These are phyloP conservation scores for Aselliscus stoliczkanus DNA, from an alignment of 2,797 vertebrate genomes.

Conservation along the genomic window DNA sequence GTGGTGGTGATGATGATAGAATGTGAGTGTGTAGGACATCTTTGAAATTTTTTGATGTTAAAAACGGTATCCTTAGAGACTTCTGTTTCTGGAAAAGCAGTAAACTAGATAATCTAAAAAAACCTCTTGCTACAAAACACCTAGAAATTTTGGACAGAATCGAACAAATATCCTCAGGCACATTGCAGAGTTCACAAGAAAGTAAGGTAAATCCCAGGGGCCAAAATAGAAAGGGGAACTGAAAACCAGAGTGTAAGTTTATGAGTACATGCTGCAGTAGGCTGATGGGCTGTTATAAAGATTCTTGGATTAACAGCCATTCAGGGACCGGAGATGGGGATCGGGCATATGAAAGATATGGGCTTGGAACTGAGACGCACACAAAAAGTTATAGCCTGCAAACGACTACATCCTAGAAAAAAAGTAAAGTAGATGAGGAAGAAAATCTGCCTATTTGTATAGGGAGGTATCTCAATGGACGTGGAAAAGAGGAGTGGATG, in stretches of 20 bases:
- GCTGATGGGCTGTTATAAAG: neutral
- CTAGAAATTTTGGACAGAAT: neutral
- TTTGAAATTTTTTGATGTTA: neutral
- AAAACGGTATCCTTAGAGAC: neutral
- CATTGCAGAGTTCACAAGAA: constrained; percentile 1
- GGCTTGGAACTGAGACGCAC: neutral
- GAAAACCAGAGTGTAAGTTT: neutral
- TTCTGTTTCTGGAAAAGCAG: neutral
- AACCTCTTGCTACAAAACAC: neutral
- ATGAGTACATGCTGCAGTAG: neutral
- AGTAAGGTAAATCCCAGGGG: neutral
- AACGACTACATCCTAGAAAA: neutral
- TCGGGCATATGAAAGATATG: neutral
- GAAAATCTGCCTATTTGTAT: neutral
- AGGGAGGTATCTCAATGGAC: neutral
- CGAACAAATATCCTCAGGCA: neutral
- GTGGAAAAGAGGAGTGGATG: neutral
- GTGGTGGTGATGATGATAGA: neutral
- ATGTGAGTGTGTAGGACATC: neutral
- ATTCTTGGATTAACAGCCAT: neutral
- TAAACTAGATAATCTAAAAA: neutral
- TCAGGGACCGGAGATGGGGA: neutral
- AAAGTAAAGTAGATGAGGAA: neutral
- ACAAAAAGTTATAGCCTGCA: neutral
- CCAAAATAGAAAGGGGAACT: constrained; percentile 8